A percentile compares a stretch with the other conserved stretches of the same genome.
Conservation (phyloP, 1,140 invertebrate genomes). For the Trichogramma pretiosum region DNA sequence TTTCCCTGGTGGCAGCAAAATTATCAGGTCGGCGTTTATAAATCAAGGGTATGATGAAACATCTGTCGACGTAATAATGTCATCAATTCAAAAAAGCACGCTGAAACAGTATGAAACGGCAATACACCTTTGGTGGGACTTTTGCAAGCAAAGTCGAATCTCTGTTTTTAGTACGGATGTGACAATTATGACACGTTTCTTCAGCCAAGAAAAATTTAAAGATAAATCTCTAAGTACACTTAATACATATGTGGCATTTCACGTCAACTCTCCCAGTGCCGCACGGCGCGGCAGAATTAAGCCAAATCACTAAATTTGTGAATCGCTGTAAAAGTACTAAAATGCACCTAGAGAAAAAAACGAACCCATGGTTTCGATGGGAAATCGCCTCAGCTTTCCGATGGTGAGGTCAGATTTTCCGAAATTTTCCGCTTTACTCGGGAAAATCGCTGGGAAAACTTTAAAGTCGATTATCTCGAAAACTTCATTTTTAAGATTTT, state of each 20-base stretch:
- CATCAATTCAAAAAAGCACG: background rate
- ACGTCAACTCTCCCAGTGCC: too few species aligned
- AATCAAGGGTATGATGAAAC: conserved; percentile 1
- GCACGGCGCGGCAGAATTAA: too few species aligned
- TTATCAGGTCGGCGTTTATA: conserved; percentile 9
- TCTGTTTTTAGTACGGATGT: background rate
- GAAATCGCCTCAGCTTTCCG: too few species aligned
- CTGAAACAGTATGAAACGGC: conserved; percentile 19
- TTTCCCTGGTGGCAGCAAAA: conserved; percentile 22
- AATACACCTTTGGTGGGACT: conserved; percentile 14
- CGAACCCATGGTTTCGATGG: too few species aligned
- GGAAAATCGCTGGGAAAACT: too few species aligned
- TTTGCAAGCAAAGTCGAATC: background rate
- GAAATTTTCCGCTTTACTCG: too few species aligned
- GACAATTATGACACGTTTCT: conserved; percentile 2
- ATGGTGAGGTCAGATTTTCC: too few species aligned
- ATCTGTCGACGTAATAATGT: background rate
- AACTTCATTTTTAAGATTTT: too few species aligned
- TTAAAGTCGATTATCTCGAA: too few species aligned
- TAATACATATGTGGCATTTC: conserved; percentile 12
- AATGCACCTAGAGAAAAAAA: too few species aligned
- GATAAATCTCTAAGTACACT: conserved; percentile 7
- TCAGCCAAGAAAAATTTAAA: background rate
- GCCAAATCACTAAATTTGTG: too few species aligned
- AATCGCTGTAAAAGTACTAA: too few species aligned